phyloP scores from a whole-genome alignment of 2,113 vertebrate species.

The Pterophyllum scalare region DNA sequence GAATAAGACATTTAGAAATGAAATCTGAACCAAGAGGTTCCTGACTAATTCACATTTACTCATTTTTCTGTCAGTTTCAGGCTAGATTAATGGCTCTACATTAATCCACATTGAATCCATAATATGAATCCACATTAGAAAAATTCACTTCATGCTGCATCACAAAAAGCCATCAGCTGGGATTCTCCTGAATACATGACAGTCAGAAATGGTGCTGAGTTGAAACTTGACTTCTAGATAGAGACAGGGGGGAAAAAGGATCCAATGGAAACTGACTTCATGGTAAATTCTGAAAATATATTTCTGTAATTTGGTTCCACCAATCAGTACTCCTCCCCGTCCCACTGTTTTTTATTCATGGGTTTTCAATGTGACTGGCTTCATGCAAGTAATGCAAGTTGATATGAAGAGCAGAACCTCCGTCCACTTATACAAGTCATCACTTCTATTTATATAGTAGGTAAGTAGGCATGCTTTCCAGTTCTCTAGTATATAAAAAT shows the following conservation, averaged over 20 bases:
- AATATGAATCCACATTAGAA: not conserved
- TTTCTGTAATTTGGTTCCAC: too few species aligned
- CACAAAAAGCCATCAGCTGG: not conserved
- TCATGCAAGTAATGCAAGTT: too few species aligned
- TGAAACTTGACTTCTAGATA: not conserved
- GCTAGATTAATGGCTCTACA: not conserved
- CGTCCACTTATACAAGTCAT: too few species aligned
- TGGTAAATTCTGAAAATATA: not conserved
- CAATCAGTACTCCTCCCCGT: too few species aligned
- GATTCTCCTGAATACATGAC: too few species aligned
- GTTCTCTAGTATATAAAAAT: not conserved
- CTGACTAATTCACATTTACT: not conserved
- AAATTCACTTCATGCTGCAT: not conserved
- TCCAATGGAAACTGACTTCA: not conserved
- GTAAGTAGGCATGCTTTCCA: too few species aligned
- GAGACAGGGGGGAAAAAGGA: not conserved
- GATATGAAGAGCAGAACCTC: not conserved
- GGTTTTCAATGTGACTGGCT: too few species aligned
- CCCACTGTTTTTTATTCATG: too few species aligned
- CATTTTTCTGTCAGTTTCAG: not conserved
- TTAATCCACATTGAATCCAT: too few species aligned
- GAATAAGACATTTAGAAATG: too few species aligned
- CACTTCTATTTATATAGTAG: too few species aligned
- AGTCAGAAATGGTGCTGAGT: too few species aligned
- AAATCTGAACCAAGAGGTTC: not conserved